Evolutionary conservation across 2,113 vertebrate genomes (phyloP).

Genomic region (Vulpes vulpes): DNA sequence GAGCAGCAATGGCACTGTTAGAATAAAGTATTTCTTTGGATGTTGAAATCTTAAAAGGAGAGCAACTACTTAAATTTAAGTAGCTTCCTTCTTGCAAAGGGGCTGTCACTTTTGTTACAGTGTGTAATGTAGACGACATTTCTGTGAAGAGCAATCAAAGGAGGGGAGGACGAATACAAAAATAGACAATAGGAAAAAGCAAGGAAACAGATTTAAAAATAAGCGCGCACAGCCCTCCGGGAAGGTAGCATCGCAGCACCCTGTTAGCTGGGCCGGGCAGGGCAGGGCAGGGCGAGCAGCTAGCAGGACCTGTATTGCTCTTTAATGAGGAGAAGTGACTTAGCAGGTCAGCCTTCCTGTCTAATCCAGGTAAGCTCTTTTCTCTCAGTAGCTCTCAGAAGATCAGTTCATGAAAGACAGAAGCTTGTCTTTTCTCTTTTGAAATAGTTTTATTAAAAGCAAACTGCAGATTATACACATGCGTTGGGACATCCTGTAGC

Average conservation of each 20-base stretch:
- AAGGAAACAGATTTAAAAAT: not conserved
- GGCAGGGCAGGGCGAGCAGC: not conserved
- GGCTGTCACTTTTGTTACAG: not conserved
- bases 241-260: not conserved
- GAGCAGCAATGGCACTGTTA: constrained; percentile 86
- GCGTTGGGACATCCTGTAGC: not conserved
- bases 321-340: constrained; percentile 47
- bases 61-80: constrained; percentile 35
- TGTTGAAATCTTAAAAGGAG: constrained; percentile 53
- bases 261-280: fast-evolving
- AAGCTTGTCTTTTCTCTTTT: constrained; percentile 36
- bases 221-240: not conserved
- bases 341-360: not conserved
- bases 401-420: not conserved
- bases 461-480: not conserved
- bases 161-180: not conserved
- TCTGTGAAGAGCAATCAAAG: constrained; percentile 29
- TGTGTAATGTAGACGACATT: not conserved
- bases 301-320: not conserved
- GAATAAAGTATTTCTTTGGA: constrained; percentile 86
- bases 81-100: not conserved
- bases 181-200: not conserved
- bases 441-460: constrained; percentile 23
- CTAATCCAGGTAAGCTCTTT: not conserved
- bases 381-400: not conserved